Evolutionary conservation across 2,888 invertebrate species (phyloP).

Genomic region (Ectemnius continuus): DNA sequence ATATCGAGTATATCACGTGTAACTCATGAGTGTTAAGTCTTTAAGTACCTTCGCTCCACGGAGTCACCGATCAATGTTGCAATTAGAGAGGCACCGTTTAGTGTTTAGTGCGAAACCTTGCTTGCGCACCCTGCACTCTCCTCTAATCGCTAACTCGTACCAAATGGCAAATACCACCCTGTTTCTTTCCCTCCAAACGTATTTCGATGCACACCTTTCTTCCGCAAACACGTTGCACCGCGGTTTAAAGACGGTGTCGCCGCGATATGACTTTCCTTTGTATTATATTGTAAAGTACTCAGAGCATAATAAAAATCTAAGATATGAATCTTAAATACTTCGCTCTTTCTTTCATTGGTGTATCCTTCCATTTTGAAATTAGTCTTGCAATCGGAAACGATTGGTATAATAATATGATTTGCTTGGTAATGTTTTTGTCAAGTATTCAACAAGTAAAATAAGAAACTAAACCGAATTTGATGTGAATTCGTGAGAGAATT

Average conservation of each 20-base stretch:
- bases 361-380: not conserved
- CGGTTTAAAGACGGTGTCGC: slow-evolving; percentile 36
- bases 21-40: slow-evolving; percentile 19
- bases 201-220: slow-evolving; percentile 32
- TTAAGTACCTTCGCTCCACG: slow-evolving; percentile 20
- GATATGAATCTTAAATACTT: slow-evolving; percentile 66
- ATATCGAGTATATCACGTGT: slow-evolving; percentile 16
- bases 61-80: slow-evolving; percentile 42
- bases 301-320: slow-evolving; percentile 72
- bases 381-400: no score
- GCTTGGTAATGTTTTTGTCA: no score
- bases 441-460: no score
- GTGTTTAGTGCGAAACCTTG: slow-evolving; percentile 55
- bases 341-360: not conserved
- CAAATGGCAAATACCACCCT: slow-evolving; percentile 34
- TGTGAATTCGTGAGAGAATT: no score
- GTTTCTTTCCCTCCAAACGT: slow-evolving; percentile 36
- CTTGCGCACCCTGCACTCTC: slow-evolving; percentile 55
- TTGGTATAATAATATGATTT: no score
- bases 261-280: slow-evolving; percentile 65
- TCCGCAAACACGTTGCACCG: slow-evolving; percentile 41
- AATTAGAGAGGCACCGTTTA: slow-evolving; percentile 56
- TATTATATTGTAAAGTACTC: slow-evolving; percentile 76
- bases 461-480: no score
- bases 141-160: slow-evolving; percentile 51